These are phyloP conservation scores for Crenuchus spilurus DNA, from an alignment of 2,797 vertebrate genomes.

Conservation along the genomic window DNA sequence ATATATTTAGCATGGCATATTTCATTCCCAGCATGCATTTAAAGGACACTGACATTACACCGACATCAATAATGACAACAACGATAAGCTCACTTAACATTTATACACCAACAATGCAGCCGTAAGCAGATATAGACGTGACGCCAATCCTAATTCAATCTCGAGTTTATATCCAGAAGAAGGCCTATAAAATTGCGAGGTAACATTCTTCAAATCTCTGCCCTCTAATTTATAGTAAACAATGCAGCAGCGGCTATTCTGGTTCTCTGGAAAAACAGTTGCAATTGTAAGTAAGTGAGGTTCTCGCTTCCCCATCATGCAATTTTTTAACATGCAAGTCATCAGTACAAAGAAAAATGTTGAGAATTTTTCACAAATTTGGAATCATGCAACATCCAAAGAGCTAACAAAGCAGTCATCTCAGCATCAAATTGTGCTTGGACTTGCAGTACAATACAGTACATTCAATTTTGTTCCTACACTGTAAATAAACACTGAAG, in stretches of 20 bases:
- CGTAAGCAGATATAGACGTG: background rate
- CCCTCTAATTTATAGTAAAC: slow-evolving; percentile 17
- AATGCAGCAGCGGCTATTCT: background rate
- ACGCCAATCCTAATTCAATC: background rate
- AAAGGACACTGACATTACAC: background rate
- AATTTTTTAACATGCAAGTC: background rate
- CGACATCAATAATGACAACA: background rate
- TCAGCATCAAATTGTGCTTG: background rate
- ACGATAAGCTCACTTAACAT: background rate
- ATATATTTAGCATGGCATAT: slow-evolving; percentile 16
- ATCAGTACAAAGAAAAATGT: background rate
- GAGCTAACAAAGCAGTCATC: background rate
- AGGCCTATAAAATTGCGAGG: background rate
- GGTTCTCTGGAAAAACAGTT: background rate
- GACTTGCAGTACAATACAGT: background rate
- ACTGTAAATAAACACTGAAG: no score
- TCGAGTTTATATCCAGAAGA: background rate
- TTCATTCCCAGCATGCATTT: background rate
- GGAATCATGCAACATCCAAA: background rate
- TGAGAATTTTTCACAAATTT: background rate
- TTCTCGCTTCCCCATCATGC: background rate
- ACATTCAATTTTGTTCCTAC: no score
- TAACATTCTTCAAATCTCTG: slow-evolving; percentile 15
- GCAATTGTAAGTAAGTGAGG: background rate
- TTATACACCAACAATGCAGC: background rate